phyloP scores from a whole-genome alignment of 2,113 vertebrate species.

The Salvelinus sp. region DNA sequence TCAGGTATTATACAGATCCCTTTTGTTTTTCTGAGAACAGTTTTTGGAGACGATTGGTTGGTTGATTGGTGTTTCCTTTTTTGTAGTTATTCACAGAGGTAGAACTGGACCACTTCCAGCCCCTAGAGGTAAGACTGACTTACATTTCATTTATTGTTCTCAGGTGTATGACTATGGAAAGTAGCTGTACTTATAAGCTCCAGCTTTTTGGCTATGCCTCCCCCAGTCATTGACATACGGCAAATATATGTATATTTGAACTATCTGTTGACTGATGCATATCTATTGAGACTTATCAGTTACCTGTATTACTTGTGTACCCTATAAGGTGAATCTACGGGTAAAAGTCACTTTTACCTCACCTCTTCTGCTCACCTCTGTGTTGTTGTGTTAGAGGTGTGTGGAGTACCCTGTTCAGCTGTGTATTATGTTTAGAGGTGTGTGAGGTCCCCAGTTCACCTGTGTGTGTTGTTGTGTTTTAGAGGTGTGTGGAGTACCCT shows the following conservation, averaged over 20 bases:
- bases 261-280: background rate
- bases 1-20: slow-evolving; percentile 30
- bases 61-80: no score
- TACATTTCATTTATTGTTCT: background rate
- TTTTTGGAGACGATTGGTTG: background rate
- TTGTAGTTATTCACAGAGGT: slow-evolving; percentile 18
- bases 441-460: slow-evolving; percentile 62
- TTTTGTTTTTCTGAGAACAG: background rate
- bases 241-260: no score
- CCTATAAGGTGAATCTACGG: no score
- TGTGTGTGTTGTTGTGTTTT: no score
- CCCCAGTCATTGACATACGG: background rate
- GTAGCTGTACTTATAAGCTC: slow-evolving; percentile 8
- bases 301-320: background rate
- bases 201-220: background rate
- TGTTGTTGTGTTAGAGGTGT: slow-evolving; percentile 74
- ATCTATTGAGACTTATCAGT: background rate
- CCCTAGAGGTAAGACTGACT: slow-evolving; percentile 35
- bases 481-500: slow-evolving; percentile 43
- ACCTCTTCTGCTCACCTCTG: background rate
- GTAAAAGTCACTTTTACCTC: no score
- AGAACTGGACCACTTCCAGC: slow-evolving; percentile 26
- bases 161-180: background rate
- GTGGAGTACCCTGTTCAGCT: slow-evolving; percentile 48
- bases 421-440: slow-evolving; percentile 36